Base-by-base conservation (phyloP, 2,113 vertebrate species). In the Calypte anna region DNA sequence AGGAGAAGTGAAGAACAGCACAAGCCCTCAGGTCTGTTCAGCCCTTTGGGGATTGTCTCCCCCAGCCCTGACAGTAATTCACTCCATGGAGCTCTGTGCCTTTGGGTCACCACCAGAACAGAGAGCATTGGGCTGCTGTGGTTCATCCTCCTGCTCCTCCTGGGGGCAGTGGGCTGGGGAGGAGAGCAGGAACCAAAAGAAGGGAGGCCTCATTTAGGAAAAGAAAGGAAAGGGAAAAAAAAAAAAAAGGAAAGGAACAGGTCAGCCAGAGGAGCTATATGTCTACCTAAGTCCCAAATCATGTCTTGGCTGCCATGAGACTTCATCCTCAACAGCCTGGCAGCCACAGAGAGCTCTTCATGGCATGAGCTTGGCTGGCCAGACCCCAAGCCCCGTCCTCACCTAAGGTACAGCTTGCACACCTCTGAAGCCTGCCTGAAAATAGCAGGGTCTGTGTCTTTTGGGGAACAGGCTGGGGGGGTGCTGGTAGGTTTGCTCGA, bases 61-160 rank as follows among this genome's bases (percentile, higher is more conserved):
- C 51, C 53, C 67, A 79, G 50, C 46, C 46, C 63, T 51, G 46
- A 54, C 63, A 68, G 0, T 2, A 70, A n/a, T 25, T 48, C 46
- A 31, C 51, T 44, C 1, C 6, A 1, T 2, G 31, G 40, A 81
- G 23, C 0, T 7, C 57, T 54, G 70, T 40, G 40, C 40, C 40
- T 40, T 40, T 40, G 40, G 58, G 25, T 73, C 9, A 4, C 0
- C 0, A 1, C 15, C 11, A 1, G 1, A 10, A 30, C 2, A 30
- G 63, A 12, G n/a, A 51, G 19, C 1, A 1, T 54, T 50, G 51
- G 57, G 40, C 33, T 89, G 63, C 44, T 2, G 31, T 0, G 1
- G 48, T 40, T 57, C 3, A 2, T 7, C 2, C 11, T 40, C 40
- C 36, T 48, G 3, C 44, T 53, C 36, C 57, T 48, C 14, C 79